Percentiles rank a stretch among this genome's conserved stretches.
Conservation (phyloP, 2,113 vertebrate species). For the Rhabdomys dilectus region DNA sequence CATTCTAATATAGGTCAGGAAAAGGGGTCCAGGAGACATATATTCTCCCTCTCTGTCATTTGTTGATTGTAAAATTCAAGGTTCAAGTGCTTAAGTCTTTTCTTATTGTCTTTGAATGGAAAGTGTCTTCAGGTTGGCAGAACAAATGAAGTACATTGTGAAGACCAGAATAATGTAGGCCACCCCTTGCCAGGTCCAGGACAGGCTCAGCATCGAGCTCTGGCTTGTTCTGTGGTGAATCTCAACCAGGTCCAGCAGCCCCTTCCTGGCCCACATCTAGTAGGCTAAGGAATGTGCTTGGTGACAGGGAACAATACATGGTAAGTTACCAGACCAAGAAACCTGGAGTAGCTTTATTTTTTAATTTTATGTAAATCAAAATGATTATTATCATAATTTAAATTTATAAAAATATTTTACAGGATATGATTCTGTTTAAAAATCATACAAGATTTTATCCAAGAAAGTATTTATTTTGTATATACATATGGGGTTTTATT, state of each 20-base stretch:
- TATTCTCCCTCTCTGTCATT: constrained; percentile 95
- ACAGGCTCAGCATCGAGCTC: constrained; percentile 87
- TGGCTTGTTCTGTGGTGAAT: constrained; percentile 91
- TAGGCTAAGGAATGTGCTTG: constrained; percentile 81
- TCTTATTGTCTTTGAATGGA: constrained; percentile 96
- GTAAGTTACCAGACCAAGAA: background rate
- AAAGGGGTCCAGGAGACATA: constrained; percentile 55
- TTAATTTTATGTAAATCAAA: constrained; percentile 35
- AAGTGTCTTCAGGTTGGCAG: constrained; percentile 83
- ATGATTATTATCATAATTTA: constrained; percentile 2
- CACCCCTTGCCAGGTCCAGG: constrained; percentile 93
- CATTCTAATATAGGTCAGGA: constrained; percentile 86
- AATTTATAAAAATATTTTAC: constrained; percentile 4
- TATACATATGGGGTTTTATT: background rate
- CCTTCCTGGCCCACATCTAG: constrained; percentile 92
- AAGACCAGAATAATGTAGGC: constrained; percentile 84
- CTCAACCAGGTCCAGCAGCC: constrained; percentile 94
- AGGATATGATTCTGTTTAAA: background rate
- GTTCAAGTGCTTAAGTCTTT: constrained; percentile 92
- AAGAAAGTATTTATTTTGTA: background rate
- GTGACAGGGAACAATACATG: constrained; percentile 44
- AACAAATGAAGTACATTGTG: too few species aligned
- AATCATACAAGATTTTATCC: constrained; percentile 13
- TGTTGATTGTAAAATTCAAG: constrained; percentile 95
- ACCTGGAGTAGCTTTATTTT: background rate